Conservation (phyloP, 2,888 invertebrate genomes). For the Aporophyla lueneburgensis region DNA sequence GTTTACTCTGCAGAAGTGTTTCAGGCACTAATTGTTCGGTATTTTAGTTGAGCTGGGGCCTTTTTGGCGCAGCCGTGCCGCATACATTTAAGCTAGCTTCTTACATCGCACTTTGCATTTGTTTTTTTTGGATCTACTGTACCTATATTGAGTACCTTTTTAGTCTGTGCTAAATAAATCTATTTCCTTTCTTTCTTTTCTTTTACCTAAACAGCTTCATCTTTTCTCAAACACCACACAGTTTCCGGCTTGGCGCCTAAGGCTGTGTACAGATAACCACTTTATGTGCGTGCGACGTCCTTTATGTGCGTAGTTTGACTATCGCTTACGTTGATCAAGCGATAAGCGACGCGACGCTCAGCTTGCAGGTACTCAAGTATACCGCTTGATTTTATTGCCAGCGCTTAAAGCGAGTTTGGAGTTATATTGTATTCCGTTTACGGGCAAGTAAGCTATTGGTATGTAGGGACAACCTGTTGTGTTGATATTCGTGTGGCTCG, state of each 20-base stretch:
- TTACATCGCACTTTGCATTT: no score
- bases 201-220: constrained; percentile 19
- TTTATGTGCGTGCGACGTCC: constrained; percentile 83
- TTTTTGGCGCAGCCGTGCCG: no score
- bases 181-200: no score
- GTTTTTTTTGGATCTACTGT: no score
- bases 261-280: constrained; percentile 84
- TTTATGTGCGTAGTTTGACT: constrained; percentile 84
- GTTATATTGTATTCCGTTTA: constrained; percentile 37
- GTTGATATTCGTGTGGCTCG: not conserved
- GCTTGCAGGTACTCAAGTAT: constrained; percentile 58
- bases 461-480: constrained; percentile 4
- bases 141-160: no score
- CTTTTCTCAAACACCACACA: constrained; percentile 58
- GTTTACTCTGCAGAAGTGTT: no score
- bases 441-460: constrained; percentile 15
- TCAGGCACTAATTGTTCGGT: no score
- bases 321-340: constrained; percentile 76
- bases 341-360: constrained; percentile 72
- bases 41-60: no score
- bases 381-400: constrained; percentile 67
- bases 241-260: constrained; percentile 77
- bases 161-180: no score
- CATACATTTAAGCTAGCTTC: no score
- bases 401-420: constrained; percentile 15